Base-by-base conservation (phyloP, 1,140 invertebrate genomes). In the Philotrypesis tridentata region DNA sequence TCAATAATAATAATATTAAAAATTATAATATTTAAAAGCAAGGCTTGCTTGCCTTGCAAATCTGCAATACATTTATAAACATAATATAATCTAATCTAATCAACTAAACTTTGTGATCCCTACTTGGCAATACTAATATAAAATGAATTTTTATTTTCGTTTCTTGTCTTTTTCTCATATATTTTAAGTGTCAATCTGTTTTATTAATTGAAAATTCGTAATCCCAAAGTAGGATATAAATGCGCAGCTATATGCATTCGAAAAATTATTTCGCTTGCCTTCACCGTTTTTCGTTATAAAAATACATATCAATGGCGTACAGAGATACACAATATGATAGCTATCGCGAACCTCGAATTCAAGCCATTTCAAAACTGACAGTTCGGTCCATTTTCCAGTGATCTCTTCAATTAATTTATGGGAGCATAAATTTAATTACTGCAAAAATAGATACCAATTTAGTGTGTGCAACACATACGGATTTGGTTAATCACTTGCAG, bases 401-500 rank as follows among this genome's bases (percentile, higher is more conserved):
- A 79, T 81, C 17, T 83, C 72, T 82, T 82, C 79, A 37, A 77
- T 83, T 75, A 72, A 84, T 84, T 84, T 84, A 80, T 80, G 84
- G 86, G 83, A 88, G 84, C 84, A 80, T 87, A 87, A 87, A 86
- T 87, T 89, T 88, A 87, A 88, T 86, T 89, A 89, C 88, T 87
- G 85, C 89, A 89, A 90, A 90, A 90, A 89, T 90, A 88, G 86
- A 88, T 91, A 91, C 86, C 87, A 88, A 90, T 89, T 87, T 89
- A 90, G 86, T 87, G 87, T 88, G 86, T 88, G 78, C 87, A 88
- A 91, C 90, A 92, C 90, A 87, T 92, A 92, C 91, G 87, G 89
- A 90, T 92, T 92, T 91, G 88, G 88, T 89, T 88, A 91, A 96
- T 97, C 96, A 97, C 96, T 97, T 97, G 96, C 97, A 98, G 93